phyloP scores from a whole-genome alignment of 2,797 vertebrate genomes.

The Dromococcyx pavoninus region DNA sequence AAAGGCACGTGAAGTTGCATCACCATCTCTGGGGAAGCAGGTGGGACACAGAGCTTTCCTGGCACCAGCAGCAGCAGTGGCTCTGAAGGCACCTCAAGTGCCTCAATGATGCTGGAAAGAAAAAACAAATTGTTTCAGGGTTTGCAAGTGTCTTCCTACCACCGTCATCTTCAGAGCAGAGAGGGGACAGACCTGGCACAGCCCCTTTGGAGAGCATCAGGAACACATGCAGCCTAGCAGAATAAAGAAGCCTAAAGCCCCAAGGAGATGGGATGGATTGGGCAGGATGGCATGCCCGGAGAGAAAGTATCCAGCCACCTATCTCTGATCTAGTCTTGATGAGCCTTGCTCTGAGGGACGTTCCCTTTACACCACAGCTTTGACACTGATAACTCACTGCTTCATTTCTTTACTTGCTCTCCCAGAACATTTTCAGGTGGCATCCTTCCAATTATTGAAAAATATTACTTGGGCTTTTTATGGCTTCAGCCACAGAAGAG shows the following conservation, averaged over 20 bases:
- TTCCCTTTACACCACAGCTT: neutral
- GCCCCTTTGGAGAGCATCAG: neutral
- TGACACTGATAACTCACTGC: neutral
- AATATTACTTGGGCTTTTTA: neutral
- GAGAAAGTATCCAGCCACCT: fast-evolving
- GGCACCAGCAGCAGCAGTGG: neutral
- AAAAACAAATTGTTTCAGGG: neutral
- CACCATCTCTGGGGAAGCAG: neutral
- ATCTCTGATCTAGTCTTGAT: neutral
- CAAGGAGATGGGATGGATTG: fast-evolving
- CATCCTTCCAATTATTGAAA: neutral
- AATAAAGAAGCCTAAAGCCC: neutral
- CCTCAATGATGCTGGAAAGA: neutral
- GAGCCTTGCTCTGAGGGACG: neutral
- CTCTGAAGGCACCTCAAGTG: neutral
- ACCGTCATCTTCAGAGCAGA: fast-evolving
- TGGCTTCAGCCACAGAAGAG: neutral
- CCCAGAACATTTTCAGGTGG: neutral
- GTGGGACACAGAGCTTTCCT: fast-evolving
- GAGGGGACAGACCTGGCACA: neutral
- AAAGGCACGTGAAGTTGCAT: neutral
- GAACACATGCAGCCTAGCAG: neutral
- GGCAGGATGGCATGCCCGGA: neutral
- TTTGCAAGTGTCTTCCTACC: neutral
- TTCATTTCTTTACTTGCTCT: slow-evolving; percentile 1